Evolutionary conservation across 2,888 invertebrate genomes (phyloP).

Genomic region (Actias luna): DNA sequence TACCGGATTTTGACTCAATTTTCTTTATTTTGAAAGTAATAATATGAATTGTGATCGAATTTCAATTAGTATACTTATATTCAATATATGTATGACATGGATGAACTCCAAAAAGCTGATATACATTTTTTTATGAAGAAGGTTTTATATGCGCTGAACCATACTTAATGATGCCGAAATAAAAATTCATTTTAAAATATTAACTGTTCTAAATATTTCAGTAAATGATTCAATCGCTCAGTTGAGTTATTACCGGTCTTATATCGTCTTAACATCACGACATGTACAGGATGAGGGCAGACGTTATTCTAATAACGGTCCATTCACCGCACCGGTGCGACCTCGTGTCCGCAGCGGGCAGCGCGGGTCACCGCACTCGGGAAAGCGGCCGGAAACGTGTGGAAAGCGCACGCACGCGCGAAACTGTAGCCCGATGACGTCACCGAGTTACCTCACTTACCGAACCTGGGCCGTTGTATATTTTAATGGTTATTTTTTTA

Average conservation of each 20-base stretch:
- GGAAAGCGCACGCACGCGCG: slow-evolving; percentile 48
- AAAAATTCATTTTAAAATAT: neutral
- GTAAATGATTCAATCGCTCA: neutral
- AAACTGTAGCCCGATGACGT: slow-evolving; percentile 38
- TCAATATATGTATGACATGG: too few relatives aligned
- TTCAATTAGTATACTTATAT: too few relatives aligned
- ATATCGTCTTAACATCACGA: neutral
- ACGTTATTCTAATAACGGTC: slow-evolving; percentile 17
- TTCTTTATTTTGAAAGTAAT: too few relatives aligned
- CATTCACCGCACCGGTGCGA: slow-evolving; percentile 16
- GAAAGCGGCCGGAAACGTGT: slow-evolving; percentile 62
- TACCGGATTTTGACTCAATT: too few relatives aligned
- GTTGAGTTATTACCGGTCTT: neutral
- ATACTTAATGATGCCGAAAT: neutral
- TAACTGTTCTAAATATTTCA: neutral
- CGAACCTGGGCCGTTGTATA: neutral
- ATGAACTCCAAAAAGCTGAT: too few relatives aligned
- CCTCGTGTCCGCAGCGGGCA: slow-evolving; percentile 20
- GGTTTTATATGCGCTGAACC: too few relatives aligned
- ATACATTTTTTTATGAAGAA: too few relatives aligned
- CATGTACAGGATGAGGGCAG: neutral
- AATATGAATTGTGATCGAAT: too few relatives aligned
- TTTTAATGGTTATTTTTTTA: neutral
- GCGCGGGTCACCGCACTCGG: slow-evolving; percentile 50
- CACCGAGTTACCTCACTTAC: slow-evolving; percentile 47